These are phyloP conservation scores for Saguinus imperator DNA, from an alignment of 2,113 vertebrate species.

Conservation along the genomic window DNA sequence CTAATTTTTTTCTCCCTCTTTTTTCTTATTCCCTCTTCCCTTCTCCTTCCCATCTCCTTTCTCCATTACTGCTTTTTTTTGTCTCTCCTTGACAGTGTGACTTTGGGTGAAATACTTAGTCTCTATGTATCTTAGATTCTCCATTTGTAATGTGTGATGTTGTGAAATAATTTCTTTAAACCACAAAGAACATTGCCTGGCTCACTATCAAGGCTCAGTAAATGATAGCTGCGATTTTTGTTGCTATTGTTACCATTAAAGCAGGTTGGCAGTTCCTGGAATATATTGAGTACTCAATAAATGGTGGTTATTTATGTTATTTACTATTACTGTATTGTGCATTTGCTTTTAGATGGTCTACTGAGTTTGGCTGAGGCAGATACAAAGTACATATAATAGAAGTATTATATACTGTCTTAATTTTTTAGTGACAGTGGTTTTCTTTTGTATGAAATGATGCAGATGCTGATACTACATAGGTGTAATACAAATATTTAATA, in stretches of 20 bases:
- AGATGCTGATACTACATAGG: neutral
- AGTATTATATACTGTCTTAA: neutral
- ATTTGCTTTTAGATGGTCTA: constrained; percentile 30
- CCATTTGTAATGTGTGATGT: neutral
- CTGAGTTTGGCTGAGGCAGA: constrained; percentile 16
- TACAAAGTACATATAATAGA: neutral
- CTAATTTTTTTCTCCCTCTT: neutral
- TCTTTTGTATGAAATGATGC: neutral
- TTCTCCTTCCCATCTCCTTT: neutral
- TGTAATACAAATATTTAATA: neutral
- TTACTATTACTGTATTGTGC: neutral
- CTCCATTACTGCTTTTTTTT: neutral
- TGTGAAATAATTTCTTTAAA: constrained; percentile 5
- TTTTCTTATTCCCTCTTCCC: neutral
- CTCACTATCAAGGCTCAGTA: neutral
- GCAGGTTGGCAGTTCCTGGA: neutral
- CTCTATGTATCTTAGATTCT: neutral
- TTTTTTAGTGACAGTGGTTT: constrained; percentile 7
- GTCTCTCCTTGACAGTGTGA: neutral
- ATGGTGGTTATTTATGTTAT: neutral
- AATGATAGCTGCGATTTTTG: neutral
- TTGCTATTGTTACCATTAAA: neutral
- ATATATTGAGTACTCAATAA: neutral
- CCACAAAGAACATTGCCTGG: neutral
- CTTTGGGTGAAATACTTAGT: neutral